These are phyloP conservation scores for Choloepus hoffmanni DNA, from an alignment of 2,113 vertebrate species.

Conservation along the genomic window DNA sequence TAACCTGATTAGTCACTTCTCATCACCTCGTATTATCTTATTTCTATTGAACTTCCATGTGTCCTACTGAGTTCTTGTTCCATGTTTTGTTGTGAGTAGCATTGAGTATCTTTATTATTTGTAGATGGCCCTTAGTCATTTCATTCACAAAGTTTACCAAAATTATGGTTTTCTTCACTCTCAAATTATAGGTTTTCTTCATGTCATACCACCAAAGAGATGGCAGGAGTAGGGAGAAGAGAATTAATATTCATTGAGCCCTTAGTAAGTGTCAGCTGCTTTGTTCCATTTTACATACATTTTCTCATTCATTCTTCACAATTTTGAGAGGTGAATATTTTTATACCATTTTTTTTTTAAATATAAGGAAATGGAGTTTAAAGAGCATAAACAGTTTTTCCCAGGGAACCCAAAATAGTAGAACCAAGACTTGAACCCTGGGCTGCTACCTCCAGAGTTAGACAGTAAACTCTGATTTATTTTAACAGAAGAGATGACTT, in stretches of 20 bases:
- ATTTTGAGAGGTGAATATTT: neutral
- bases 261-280: neutral
- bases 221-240: neutral
- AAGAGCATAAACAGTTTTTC: neutral
- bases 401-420: neutral
- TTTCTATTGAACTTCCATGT: neutral
- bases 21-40: neutral
- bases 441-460: neutral
- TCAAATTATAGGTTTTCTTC: neutral
- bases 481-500: neutral
- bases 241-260: neutral
- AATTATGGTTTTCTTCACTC: neutral
- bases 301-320: conserved; percentile 29
- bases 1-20: neutral
- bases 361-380: neutral
- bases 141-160: neutral
- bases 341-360: neutral
- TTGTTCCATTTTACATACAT: neutral
- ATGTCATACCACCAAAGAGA: neutral
- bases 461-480: neutral
- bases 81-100: conserved; percentile 8
- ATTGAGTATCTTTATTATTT: neutral
- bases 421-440: neutral
- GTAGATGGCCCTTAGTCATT: neutral
- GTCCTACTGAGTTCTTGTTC: neutral